phyloP scores from a whole-genome alignment of 2,888 invertebrate genomes.

The Selenia dentaria region DNA sequence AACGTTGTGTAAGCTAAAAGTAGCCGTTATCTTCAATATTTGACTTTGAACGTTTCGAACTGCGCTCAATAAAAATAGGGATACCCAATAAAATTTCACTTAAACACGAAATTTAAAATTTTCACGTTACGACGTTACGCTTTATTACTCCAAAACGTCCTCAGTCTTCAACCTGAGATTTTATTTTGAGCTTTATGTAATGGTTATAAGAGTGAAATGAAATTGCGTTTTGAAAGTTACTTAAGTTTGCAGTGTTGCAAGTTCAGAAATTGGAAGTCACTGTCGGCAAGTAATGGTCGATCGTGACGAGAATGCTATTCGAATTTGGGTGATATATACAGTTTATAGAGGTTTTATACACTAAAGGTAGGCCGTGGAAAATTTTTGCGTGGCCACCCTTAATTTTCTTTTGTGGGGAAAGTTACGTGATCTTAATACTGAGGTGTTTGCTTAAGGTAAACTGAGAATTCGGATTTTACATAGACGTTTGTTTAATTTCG shows the following conservation, averaged over 20 bases:
- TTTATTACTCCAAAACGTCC: slow-evolving; percentile 29
- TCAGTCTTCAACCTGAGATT: slow-evolving; percentile 21
- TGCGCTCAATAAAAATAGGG: slow-evolving; percentile 68
- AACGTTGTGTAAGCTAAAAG: slow-evolving; percentile 3
- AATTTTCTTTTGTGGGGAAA: slow-evolving; percentile 65
- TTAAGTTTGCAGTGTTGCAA: slow-evolving; percentile 46
- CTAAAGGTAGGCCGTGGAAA: slow-evolving; percentile 49
- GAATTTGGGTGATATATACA: slow-evolving; percentile 65
- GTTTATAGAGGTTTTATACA: slow-evolving; percentile 51
- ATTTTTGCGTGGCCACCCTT: slow-evolving; percentile 60
- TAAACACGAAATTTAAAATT: slow-evolving; percentile 81
- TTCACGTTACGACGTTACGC: slow-evolving; percentile 67
- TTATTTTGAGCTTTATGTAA: slow-evolving; percentile 31
- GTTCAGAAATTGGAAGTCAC: slow-evolving; percentile 81
- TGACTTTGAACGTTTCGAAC: slow-evolving; percentile 46
- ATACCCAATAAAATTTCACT: slow-evolving; percentile 80
- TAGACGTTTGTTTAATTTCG: slow-evolving; percentile 31
- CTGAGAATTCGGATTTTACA: slow-evolving; percentile 27
- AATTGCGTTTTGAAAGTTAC: slow-evolving; percentile 30
- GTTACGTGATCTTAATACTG: slow-evolving; percentile 60
- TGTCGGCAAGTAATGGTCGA: slow-evolving; percentile 80
- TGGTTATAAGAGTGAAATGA: slow-evolving; percentile 31
- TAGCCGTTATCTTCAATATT: slow-evolving; percentile 35
- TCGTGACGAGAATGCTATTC: slow-evolving; percentile 78
- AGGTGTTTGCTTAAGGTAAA: slow-evolving; percentile 41